phyloP scores from a whole-genome alignment of 2,113 vertebrate species.

The Microtus ochrogaster region DNA sequence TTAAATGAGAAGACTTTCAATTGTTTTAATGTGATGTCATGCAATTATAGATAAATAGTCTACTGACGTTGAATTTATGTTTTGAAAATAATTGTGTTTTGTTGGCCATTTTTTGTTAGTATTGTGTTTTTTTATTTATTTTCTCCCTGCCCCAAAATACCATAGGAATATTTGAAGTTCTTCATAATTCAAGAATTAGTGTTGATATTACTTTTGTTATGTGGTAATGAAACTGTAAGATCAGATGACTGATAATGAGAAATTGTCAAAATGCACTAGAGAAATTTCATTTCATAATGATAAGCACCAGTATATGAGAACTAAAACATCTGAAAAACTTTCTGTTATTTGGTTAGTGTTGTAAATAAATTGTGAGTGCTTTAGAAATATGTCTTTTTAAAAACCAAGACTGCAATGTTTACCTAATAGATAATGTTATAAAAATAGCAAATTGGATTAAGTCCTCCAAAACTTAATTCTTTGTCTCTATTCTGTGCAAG shows the following conservation, averaged over 20 bases:
- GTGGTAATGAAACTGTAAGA: neutral
- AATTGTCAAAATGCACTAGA: neutral
- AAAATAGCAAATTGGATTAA: slow-evolving; percentile 18
- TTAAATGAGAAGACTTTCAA: slow-evolving; percentile 60
- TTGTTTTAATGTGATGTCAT: slow-evolving; percentile 40
- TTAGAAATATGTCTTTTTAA: neutral
- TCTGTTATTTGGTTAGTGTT: neutral
- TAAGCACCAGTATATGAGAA: neutral
- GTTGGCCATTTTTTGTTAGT: neutral
- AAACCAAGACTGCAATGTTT: neutral
- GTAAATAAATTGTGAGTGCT: neutral
- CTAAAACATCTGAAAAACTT: neutral
- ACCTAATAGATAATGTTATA: slow-evolving; percentile 12
- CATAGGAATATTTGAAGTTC: neutral
- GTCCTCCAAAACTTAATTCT: neutral
- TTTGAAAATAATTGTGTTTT: neutral
- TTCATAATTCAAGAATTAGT: neutral
- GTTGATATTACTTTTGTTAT: neutral
- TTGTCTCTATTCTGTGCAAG: neutral
- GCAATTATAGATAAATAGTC: slow-evolving; percentile 48
- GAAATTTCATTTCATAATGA: neutral
- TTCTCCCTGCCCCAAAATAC: neutral
- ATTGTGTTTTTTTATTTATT: neutral
- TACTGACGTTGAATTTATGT: neutral
- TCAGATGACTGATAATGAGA: neutral